phyloP scores from a whole-genome alignment of 2,888 invertebrate genomes.

The Oscheius onirici region DNA sequence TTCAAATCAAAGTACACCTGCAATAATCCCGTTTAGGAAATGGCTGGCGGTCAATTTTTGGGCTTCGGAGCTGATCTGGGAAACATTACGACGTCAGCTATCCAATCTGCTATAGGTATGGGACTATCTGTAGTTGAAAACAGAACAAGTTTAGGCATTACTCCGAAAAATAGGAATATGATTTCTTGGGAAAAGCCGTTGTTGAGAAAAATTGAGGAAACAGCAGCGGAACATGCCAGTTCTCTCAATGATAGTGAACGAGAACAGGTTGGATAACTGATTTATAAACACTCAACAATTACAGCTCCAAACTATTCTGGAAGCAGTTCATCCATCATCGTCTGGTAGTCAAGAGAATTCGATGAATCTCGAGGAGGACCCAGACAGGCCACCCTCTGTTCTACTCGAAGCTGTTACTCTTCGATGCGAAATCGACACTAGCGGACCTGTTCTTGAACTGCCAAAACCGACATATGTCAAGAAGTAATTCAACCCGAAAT shows the following conservation, averaged over 20 bases:
- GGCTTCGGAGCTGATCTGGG: constrained; percentile 70
- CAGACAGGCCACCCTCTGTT: constrained; percentile 62
- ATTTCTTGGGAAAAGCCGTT: constrained; percentile 71
- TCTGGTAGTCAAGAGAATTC: constrained; percentile 66
- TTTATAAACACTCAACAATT: too few species aligned
- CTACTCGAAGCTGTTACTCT: constrained; percentile 69
- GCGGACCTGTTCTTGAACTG: constrained; percentile 57
- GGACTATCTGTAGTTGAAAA: background rate
- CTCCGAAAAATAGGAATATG: constrained; percentile 70
- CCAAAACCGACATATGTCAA: constrained; percentile 56
- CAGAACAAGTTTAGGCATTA: constrained; percentile 51
- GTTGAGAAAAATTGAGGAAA: constrained; percentile 69
- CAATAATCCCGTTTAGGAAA: constrained; percentile 53
- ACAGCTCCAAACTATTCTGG: constrained; percentile 69
- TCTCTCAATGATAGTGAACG: constrained; percentile 69
- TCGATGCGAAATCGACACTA: constrained; percentile 54
- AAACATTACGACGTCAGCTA: constrained; percentile 70
- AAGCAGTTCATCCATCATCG: constrained; percentile 64
- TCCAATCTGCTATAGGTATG: constrained; percentile 67
- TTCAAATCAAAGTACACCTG: background rate
- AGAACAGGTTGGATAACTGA: constrained; percentile 58
- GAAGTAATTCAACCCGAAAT: constrained; percentile 52
- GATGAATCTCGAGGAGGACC: constrained; percentile 38
- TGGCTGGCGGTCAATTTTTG: constrained; percentile 70
- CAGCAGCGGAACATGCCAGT: constrained; percentile 70